Conservation (phyloP, 92 coral and sea anemone genomes). For the Epizoanthus rinbou region DNA sequence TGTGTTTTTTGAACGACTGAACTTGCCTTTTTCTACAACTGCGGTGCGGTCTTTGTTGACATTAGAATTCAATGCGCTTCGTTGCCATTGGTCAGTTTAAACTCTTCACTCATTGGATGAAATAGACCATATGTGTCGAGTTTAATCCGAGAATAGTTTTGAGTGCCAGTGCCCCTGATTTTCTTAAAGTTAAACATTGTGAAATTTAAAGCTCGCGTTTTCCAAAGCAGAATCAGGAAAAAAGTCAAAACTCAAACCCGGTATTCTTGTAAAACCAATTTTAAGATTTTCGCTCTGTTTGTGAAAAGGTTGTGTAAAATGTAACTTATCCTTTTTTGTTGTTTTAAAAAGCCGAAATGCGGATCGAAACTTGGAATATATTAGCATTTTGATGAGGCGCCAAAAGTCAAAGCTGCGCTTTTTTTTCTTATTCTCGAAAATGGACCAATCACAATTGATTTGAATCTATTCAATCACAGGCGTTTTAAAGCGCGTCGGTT, state of each 20-base stretch:
- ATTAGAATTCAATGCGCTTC: slow-evolving; percentile 14
- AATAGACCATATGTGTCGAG: no score
- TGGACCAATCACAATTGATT: slow-evolving; percentile 22
- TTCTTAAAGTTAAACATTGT: slow-evolving; percentile 29
- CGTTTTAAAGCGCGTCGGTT: slow-evolving; percentile 27
- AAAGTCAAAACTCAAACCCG: slow-evolving; percentile 18
- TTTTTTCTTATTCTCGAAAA: not conserved
- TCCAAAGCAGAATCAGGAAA: slow-evolving; percentile 15
- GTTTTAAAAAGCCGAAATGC: no score
- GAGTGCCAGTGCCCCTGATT: slow-evolving; percentile 10
- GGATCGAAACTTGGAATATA: slow-evolving; percentile 33
- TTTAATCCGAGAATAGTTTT: slow-evolving; percentile 3
- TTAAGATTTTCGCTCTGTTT: slow-evolving; percentile 16
- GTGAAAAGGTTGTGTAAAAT: slow-evolving; percentile 13
- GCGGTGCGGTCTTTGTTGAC: slow-evolving; percentile 15
- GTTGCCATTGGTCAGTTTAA: slow-evolving; percentile 6
- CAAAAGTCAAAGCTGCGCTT: slow-evolving; percentile 4
- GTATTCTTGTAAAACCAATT: slow-evolving; percentile 18
- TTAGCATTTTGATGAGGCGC: slow-evolving; percentile 35
- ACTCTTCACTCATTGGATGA: slow-evolving; percentile 4
- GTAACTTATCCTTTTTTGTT: not conserved
- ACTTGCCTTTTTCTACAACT: slow-evolving; percentile 27
- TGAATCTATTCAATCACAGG: slow-evolving; percentile 20
- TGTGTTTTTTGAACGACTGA: slow-evolving; percentile 11
- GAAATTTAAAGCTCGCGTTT: slow-evolving; percentile 16